These are phyloP conservation scores for Conus betulinus DNA, from an alignment of 1,140 invertebrate genomes.

Conservation along the genomic window DNA sequence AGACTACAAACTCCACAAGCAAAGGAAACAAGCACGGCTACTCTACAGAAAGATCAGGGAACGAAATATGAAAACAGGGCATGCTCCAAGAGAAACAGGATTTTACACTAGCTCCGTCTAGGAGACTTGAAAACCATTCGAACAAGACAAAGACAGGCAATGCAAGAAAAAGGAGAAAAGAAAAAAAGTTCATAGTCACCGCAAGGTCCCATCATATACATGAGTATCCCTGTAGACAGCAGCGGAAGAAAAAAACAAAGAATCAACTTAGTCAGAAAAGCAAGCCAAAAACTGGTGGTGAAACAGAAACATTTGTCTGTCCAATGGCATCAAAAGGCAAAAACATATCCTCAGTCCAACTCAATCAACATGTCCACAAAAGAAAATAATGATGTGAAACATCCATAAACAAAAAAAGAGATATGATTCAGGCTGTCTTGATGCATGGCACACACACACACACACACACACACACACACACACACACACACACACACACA, in stretches of 20 bases:
- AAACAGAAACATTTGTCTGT: not conserved
- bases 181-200: not conserved
- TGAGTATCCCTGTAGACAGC: constrained; percentile 13
- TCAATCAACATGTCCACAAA: too few species aligned
- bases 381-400: too few species aligned
- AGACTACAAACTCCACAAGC: not conserved
- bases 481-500: too few species aligned
- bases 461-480: too few species aligned
- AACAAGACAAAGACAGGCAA: not conserved
- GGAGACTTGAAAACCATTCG: not conserved
- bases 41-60: not conserved
- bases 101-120: too few species aligned
- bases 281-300: not conserved
- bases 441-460: too few species aligned
- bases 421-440: too few species aligned
- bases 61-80: not conserved
- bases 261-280: not conserved
- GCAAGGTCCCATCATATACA: constrained; percentile 28
- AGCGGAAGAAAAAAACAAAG: not conserved
- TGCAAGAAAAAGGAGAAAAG: not conserved
- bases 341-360: too few species aligned
- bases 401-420: too few species aligned
- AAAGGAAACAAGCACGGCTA: not conserved
- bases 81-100: not conserved
- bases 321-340: not conserved